phyloP scores from a whole-genome alignment of 2,888 invertebrate species.

The Epirrita christyi region DNA sequence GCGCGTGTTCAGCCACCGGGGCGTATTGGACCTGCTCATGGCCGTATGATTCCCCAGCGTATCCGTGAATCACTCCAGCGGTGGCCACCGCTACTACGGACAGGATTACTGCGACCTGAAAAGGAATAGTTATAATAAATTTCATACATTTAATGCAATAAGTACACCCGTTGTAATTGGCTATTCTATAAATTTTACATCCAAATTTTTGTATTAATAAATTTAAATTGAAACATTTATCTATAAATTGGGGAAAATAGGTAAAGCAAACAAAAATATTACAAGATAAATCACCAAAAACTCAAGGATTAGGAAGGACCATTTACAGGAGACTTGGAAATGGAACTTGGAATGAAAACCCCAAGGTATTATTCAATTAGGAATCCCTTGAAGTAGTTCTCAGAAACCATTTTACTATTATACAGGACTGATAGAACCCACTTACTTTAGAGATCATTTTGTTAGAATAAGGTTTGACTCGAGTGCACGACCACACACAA shows the following conservation, averaged over 20 bases:
- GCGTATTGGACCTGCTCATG: slow-evolving; percentile 69
- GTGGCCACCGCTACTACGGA: slow-evolving; percentile 73
- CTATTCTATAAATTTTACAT: too few relatives aligned
- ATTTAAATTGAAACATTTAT: too few relatives aligned
- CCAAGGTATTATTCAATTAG: background rate
- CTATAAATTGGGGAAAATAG: too few relatives aligned
- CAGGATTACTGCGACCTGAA: slow-evolving; percentile 71
- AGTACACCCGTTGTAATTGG: too few relatives aligned
- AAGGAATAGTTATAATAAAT: slow-evolving; percentile 20
- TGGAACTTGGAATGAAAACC: too few relatives aligned
- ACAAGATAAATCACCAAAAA: too few relatives aligned
- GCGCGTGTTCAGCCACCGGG: slow-evolving; percentile 58
- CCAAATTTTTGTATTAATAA: too few relatives aligned
- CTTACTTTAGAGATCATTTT: slow-evolving; percentile 84
- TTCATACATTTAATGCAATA: background rate
- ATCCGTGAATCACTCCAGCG: slow-evolving; percentile 72
- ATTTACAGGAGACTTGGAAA: too few relatives aligned
- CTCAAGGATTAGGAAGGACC: too few relatives aligned
- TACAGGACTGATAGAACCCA: slow-evolving; percentile 54
- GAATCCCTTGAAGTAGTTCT: background rate
- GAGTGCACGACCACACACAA: slow-evolving; percentile 81
- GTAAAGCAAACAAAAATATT: too few relatives aligned
- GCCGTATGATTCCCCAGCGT: slow-evolving; percentile 69
- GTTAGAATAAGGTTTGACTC: slow-evolving; percentile 78
- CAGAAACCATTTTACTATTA: slow-evolving; percentile 64